Percentiles rank a stretch among this genome's conserved stretches.
Conservation (phyloP, 2,888 invertebrate species). For the Aphodius sticticus region DNA sequence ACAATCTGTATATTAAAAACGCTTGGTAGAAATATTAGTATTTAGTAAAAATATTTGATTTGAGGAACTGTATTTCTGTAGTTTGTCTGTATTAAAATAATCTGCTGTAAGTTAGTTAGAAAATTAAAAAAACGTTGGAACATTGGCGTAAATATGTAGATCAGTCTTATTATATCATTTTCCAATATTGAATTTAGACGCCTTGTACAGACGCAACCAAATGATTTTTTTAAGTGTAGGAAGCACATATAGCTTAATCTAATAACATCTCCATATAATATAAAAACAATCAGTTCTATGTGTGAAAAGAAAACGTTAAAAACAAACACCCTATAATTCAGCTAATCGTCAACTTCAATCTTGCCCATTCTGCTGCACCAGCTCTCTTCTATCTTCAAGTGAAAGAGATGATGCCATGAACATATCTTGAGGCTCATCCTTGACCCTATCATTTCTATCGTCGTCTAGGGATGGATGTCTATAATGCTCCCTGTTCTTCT, state of each 20-base stretch:
- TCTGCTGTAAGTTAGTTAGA: slow-evolving; percentile 47
- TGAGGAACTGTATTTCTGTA: slow-evolving; percentile 58
- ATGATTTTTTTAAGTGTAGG: slow-evolving; percentile 44
- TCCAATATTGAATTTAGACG: background rate
- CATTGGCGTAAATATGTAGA: slow-evolving; percentile 58
- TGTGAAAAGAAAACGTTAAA: slow-evolving; percentile 36
- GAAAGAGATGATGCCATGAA: slow-evolving; percentile 66
- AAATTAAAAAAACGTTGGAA: slow-evolving; percentile 52
- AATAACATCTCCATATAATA: slow-evolving; percentile 41
- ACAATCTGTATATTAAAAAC: slow-evolving; percentile 56
- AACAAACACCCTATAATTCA: slow-evolving; percentile 39
- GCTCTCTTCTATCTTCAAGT: slow-evolving; percentile 69
- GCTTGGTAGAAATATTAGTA: slow-evolving; percentile 60
- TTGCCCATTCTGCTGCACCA: slow-evolving; percentile 81
- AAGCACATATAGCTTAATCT: slow-evolving; percentile 55
- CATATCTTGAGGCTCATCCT: slow-evolving; percentile 56
- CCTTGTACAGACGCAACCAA: slow-evolving; percentile 4
- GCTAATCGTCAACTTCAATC: slow-evolving; percentile 64
- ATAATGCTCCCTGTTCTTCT: slow-evolving; percentile 74
- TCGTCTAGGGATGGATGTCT: slow-evolving; percentile 63
- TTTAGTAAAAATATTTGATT: slow-evolving; percentile 51
- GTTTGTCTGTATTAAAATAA: slow-evolving; percentile 29
- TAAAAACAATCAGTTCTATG: slow-evolving; percentile 29
- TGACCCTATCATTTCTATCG: slow-evolving; percentile 60
- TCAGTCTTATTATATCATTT: slow-evolving; percentile 53